Base-by-base conservation (phyloP, 2,888 invertebrate species). In the Azorinus chamasolen region DNA sequence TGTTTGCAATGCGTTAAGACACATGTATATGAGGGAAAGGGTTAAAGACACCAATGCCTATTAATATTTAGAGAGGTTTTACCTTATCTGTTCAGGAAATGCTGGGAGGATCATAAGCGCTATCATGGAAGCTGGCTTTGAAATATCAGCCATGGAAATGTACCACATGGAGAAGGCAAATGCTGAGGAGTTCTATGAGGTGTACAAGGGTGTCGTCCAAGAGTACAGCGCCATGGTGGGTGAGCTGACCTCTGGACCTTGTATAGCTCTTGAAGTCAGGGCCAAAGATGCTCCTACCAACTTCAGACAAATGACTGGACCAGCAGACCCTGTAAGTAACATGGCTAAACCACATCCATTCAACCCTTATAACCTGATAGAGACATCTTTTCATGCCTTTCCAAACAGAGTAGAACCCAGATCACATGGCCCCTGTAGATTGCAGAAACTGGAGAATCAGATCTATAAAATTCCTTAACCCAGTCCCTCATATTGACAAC, bases 171-270 rank as follows among this genome's bases (percentile, higher is more conserved):
- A 96, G 86, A 95, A 95, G 77, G 95, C 96, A 0, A 96, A 97
- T 92, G 97, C 97, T 5, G 96, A 97, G 87, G 97, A 98, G 92
- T 98, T 98, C 93, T 95, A 96, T 89, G 98, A 98, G 94, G 96
- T 98, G 3, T 98, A 98, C 93, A 97, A 97, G 92, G 97, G 97
- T 1, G 96, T 94, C 3, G 90, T 94, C 6, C 89, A 91, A 62
- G 93, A 94, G 81, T 94, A 94, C 83, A 80, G 85, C 12, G 77
- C 82, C 27, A 96, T 98, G 96, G 96, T 98, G 16, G 94, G 95
- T 58, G 97, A 98, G 92, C 94, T 98, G 64, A 94, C 96, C 14
- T 96, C 97, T 83, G 98, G 98, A 0, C 95, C 96, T 0, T 96
- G 97, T 91, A 95, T 98, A 54, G 97, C 96, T 0, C 93, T 98